Base-by-base conservation (phyloP, 2,113 vertebrate species). In the Opisthocomus hoazin region DNA sequence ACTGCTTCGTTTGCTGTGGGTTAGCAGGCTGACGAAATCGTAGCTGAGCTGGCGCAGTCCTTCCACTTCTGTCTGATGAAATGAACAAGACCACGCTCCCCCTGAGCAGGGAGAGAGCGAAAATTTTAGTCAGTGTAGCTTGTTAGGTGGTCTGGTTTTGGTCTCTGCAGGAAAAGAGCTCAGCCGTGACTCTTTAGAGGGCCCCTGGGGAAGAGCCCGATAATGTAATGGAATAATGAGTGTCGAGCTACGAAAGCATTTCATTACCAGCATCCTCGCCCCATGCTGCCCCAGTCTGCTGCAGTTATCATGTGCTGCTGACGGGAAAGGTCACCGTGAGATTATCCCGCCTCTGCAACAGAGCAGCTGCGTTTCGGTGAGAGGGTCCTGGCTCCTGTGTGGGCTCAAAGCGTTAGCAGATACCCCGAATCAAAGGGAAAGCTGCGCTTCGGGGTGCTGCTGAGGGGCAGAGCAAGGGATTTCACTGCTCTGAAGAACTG, bases 191-290 rank as follows among this genome's bases (percentile, higher is more conserved):
- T 91, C 77, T 89, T 76, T 91, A 91, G 70, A 94, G 70, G n/a
- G 87, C 71, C 89, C 78, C 93, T 94, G 87, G 94, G 89, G 93
- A 94, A 89, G 12, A 96, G n/a, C 37, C 89, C 4, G 4, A 19
- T 91, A 94, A 91, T 82, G 87, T 92, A 89, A 78, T 17, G 16
- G 92, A 93, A 95, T 96, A 96, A 96, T 93, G 94, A 97, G 78
- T 87, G 89, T 95, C 2, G 5, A 89, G 81, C 95, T 96, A 76
- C 54, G 92, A 94, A 94, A 94, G 84, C 77, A 87, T 94, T 96
- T 94, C 87, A 94, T 91, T 96, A 89, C 46, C 87, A 87, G 70
- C 57, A 76, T 91, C 70, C 61, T 89, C 86, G 32, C 91, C 41
- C 84, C 69, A 79, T 50, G 77, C 84, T 85, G 94, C 81, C 89